A percentile compares a stretch with the other conserved stretches of the same genome.
These are phyloP conservation scores for Microctenopoma lineatum DNA, from an alignment of 2,797 vertebrate genomes.

Conservation along the genomic window DNA sequence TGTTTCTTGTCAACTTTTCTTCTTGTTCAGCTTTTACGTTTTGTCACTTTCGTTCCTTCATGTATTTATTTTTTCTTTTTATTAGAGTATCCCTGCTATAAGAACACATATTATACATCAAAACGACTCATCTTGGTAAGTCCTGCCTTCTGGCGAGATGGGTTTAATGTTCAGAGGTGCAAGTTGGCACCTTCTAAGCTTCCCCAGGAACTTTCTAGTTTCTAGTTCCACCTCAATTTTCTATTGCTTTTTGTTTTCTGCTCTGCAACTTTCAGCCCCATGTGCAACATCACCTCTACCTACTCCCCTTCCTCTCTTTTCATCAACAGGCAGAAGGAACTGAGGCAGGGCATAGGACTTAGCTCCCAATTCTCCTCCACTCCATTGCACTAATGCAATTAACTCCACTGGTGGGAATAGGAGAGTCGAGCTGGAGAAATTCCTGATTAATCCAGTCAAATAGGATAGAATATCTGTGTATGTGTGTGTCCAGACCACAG, in stretches of 20 bases:
- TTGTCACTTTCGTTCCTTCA: too few relatives aligned
- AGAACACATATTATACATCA: too few relatives aligned
- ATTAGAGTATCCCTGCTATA: too few relatives aligned
- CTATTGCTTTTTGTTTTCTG: conserved; percentile 28
- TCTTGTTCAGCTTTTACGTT: too few relatives aligned
- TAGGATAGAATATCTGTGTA: conserved; percentile 8
- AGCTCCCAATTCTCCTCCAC: conserved; percentile 67
- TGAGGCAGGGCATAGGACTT: conserved; percentile 64
- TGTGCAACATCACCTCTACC: conserved; percentile 8
- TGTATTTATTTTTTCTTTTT: too few relatives aligned
- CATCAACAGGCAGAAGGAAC: conserved; percentile 43
- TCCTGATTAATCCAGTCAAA: conserved; percentile 78
- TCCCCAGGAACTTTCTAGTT: too few relatives aligned
- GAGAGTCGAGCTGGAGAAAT: conserved; percentile 63
- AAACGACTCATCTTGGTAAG: too few relatives aligned
- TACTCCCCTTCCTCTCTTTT: conserved; percentile 9
- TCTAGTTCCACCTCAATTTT: conserved; percentile 10
- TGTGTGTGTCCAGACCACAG: conserved; percentile 10
- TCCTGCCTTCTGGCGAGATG: too few relatives aligned
- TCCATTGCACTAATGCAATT: conserved; percentile 80
- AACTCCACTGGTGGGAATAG: conserved; percentile 74
- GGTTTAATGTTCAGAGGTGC: too few relatives aligned
- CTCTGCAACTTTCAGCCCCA: conserved; percentile 17
- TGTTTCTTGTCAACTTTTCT: too few relatives aligned
- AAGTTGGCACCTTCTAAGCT: too few relatives aligned